These are phyloP conservation scores for Pristionchus exspectatus DNA, from an alignment of 2,888 invertebrate species.

Conservation along the genomic window DNA sequence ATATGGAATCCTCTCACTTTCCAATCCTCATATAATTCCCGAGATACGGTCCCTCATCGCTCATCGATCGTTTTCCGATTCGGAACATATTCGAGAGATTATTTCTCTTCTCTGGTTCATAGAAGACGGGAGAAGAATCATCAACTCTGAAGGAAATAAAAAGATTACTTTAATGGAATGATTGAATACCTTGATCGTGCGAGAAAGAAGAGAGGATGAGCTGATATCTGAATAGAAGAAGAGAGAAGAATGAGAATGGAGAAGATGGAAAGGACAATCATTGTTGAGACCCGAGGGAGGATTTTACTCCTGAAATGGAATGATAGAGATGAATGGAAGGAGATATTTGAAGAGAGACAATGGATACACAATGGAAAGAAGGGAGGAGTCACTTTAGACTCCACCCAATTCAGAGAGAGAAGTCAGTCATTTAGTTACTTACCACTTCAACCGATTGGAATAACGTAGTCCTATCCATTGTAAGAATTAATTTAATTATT, in stretches of 20 bases:
- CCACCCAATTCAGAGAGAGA: neutral
- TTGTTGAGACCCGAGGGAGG: conserved; percentile 8
- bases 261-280: conserved; percentile 11
- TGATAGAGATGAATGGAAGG: neutral
- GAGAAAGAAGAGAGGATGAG: conserved; percentile 33
- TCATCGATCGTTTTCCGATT: conserved; percentile 50
- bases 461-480: neutral
- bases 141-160: neutral
- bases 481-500: neutral
- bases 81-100: conserved; percentile 56
- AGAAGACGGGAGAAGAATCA: conserved; percentile 12
- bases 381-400: conserved; percentile 1
- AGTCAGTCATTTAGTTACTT: neutral
- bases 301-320: neutral
- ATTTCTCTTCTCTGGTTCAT: conserved; percentile 50
- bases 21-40: conserved; percentile 53
- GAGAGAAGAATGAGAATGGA: conserved; percentile 43
- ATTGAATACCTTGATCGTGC: conserved; percentile 7
- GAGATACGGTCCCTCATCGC: neutral
- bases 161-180: neutral
- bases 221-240: neutral
- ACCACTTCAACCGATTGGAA: conserved; percentile 11
- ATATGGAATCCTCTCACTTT: neutral
- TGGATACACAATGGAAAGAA: conserved; percentile 26
- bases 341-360: neutral